Evolutionary conservation across 2,888 invertebrate species (phyloP), one percentile per base, ranked within the genome.

Genomic region (Miltochrista miniata): DNA sequence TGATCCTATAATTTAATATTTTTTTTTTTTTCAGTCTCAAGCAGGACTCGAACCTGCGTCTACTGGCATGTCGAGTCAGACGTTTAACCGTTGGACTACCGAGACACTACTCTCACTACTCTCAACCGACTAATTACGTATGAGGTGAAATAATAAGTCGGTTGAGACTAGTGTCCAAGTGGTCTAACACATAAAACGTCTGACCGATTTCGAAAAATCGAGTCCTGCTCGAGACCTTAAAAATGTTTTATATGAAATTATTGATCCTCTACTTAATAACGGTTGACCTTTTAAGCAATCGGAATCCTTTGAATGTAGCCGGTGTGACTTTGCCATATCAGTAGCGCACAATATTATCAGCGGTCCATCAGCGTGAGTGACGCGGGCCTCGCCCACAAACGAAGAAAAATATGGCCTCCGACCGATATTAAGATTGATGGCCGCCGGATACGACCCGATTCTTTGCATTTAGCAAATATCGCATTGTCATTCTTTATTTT

Each of bases 361-460:
- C 72, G 70, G 73, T 78, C 79, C 77, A 83, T 83, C 83, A 74
- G 68, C 51, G 64, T 87, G 87, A 88, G 83, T 85, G 88, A 87
- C 87, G 81, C 71, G 67, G 72, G 74, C 74, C 79, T 70, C 78
- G 75, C 81, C 74, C 74, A 51, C 68, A 69, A 75, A 74, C 74
- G 78, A 80, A 82, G 81, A 83, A 87, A 87, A 89, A 88, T 87
- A 87, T 85, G 78, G 79, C 85, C 83, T 81, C 76, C 79, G 75
- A 74, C 72, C 76, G 64, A 76, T 85, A 89, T 89, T 83, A 84
- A 86, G 90, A 89, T 89, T 88, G 88, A 90, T 90, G 74, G 74
- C 56, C 54, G 45, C 56, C 70, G 72, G 74, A 70, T 68, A 66
- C 48, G 70, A 54, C 70, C 70, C 62, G 58, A 65, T 59, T 64